Base-by-base conservation (phyloP, 2,797 vertebrate species). In the Adelosebastes latens region DNA sequence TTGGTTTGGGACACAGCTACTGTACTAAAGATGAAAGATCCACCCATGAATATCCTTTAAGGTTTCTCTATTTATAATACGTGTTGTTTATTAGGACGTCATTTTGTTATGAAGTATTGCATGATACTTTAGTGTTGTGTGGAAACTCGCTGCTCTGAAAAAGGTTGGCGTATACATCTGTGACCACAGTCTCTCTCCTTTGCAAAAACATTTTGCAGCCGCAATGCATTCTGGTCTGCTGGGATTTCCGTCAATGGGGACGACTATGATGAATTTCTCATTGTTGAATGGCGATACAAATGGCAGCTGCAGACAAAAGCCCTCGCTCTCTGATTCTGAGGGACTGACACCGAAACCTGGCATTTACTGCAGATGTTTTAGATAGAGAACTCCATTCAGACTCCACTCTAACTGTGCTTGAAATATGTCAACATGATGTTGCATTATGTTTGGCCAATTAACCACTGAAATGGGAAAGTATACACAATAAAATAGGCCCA, bases 291-390 rank as follows among this genome's bases (percentile, higher is more conserved):
- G 32, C 1, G 27, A 62, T 46, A 68, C 59, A 85, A 80, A 65
- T 62, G 72, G 61, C 68, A 75, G 77, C 76, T 42, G 64, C 73
- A 76, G 42, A 88, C 67, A 82, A 83, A 83, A 65, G 56, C 61
- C 36, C 22, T 42, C 49, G 3, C 22, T 75, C 20, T 75, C 58
- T 76, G 67, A 80, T 66, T 75, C 66, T 56, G 55, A 70, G 66
- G 56, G 59, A 61, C 29, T 60, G 68, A 86, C 70, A 84, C 53
- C 39, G 52, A 80, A 85, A 86, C 59, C 71, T 81, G 80, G 83
- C 70, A 81, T 86, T 87, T 77, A 69, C 81, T n/a, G 10, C 80
- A 72, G 83, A 84, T 81, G 75, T 85, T 85, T 75, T 8, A 71
- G 76, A 86, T 85, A 11, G 63, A 72, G 73, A 84, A 64, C 56